A percentile compares a stretch with the other conserved stretches of the same genome.
Conservation (phyloP, 2,113 vertebrate species). For the Leucoraja erinaceus region DNA sequence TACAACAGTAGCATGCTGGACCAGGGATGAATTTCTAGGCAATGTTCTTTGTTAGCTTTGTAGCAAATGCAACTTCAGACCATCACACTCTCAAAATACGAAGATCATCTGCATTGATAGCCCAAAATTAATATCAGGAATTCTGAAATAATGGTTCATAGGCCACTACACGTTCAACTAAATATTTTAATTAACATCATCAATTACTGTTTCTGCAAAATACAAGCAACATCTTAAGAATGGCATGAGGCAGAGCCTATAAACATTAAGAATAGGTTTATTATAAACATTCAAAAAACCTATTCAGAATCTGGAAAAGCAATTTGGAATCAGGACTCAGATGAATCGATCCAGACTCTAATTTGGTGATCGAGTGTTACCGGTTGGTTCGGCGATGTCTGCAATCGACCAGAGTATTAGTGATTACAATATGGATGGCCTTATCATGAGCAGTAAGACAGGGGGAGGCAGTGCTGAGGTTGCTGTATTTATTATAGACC, state of each 20-base stretch:
- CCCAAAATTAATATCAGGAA: not conserved
- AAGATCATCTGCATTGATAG: not conserved
- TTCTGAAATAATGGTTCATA: no score
- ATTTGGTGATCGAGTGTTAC: not conserved
- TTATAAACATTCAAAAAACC: no score
- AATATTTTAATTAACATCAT: no score
- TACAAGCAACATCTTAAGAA: no score
- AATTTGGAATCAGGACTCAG: not conserved
- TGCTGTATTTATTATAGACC: not conserved
- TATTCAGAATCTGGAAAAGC: no score
- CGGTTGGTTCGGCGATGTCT: not conserved
- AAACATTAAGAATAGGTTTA: no score
- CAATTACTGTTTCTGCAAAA: no score
- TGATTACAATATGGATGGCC: not conserved
- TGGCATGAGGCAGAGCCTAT: no score
- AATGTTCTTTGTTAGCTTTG: not conserved
- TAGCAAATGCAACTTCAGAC: not conserved
- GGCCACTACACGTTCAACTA: no score
- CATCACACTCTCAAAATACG: not conserved
- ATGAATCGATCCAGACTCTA: not conserved
- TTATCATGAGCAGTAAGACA: not conserved
- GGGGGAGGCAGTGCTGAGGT: not conserved
- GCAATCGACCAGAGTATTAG: no score
- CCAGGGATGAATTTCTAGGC: no score
- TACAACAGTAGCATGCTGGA: no score